Conservation (phyloP, 2,888 invertebrate species). For the Steinernema carpocapsae region DNA sequence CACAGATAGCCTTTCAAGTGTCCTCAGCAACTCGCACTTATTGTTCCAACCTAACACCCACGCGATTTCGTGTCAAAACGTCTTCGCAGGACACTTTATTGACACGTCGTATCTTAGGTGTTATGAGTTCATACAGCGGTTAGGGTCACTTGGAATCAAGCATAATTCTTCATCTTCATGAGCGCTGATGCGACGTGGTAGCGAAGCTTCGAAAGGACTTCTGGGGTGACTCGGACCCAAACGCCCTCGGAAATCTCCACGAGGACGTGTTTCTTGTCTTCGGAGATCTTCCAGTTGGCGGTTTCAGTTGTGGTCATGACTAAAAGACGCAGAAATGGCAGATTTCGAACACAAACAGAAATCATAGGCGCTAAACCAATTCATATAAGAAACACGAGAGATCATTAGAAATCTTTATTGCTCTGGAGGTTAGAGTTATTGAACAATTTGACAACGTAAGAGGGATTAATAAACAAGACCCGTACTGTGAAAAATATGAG, state of each 20-base stretch:
- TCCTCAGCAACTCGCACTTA: neutral
- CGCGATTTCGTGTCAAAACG: neutral
- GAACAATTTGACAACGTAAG: too few relatives aligned
- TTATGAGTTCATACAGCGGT: neutral
- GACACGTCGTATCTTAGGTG: neutral
- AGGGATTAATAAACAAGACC: too few relatives aligned
- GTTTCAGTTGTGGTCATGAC: neutral
- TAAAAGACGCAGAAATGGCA: neutral
- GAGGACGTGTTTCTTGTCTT: neutral
- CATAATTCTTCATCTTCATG: conserved; percentile 21
- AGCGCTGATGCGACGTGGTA: conserved; percentile 18
- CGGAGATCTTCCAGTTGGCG: conserved; percentile 3
- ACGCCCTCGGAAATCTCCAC: neutral
- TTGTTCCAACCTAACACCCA: conserved; percentile 5
- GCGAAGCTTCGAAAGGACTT: conserved; percentile 8
- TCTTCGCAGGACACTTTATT: neutral
- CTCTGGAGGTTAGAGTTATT: neutral
- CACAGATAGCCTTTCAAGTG: conserved; percentile 16
- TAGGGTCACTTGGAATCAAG: neutral
- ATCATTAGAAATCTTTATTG: neutral
- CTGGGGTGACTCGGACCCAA: neutral
- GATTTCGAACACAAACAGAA: neutral
- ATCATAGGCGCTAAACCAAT: neutral
- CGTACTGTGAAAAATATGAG: too few relatives aligned
- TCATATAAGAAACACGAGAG: neutral